phyloP scores from a whole-genome alignment of 1,140 invertebrate genomes.

The Campoletis sonorensis region DNA sequence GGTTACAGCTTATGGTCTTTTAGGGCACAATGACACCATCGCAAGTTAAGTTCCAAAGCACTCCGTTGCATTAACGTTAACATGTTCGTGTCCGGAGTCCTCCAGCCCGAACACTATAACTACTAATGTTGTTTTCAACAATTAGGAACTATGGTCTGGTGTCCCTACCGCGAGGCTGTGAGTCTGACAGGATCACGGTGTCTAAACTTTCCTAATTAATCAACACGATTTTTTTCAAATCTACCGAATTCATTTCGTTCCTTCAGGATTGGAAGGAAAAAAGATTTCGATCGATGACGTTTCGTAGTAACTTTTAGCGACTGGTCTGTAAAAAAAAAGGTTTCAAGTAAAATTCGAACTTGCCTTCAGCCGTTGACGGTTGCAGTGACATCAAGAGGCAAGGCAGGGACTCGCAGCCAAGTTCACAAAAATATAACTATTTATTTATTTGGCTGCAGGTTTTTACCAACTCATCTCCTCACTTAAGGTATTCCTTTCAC shows the following conservation, averaged over 20 bases:
- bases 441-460: too few relatives aligned
- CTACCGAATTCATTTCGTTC: background rate
- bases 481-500: too few relatives aligned
- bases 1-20: background rate
- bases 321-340: too few relatives aligned
- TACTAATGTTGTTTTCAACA: constrained; percentile 4
- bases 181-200: background rate
- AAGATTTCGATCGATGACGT: background rate
- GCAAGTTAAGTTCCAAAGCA: background rate
- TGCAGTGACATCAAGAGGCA: too few relatives aligned
- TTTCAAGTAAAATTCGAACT: too few relatives aligned
- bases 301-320: background rate
- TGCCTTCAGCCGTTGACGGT: too few relatives aligned
- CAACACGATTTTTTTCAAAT: constrained; percentile 1
- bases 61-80: background rate
- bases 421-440: too few relatives aligned
- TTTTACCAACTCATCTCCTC: too few relatives aligned
- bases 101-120: background rate
- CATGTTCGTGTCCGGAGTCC: background rate
- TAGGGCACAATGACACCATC: background rate
- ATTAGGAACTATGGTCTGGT: background rate
- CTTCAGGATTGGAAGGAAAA: background rate
- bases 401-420: too few relatives aligned
- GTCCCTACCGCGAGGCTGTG: background rate
- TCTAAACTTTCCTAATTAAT: background rate